Percentiles rank a stretch among this genome's conserved stretches.
Evolutionary conservation across 2,888 invertebrate species (phyloP).

Genomic region (Dyspetes luteomarginatus): DNA sequence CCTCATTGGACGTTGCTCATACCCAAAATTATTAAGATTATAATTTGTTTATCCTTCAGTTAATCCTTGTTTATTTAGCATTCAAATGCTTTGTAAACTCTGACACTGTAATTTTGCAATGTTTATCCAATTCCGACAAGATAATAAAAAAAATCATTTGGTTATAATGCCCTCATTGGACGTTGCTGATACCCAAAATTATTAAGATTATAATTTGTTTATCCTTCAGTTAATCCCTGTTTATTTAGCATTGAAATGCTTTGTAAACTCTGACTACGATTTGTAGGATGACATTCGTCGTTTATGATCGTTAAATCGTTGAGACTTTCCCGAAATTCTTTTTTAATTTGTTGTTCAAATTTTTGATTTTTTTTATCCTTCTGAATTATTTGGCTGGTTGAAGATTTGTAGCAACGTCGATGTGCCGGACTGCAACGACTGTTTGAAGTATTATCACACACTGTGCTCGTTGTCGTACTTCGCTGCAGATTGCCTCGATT

Average conservation of each 20-base stretch:
- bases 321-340: not conserved
- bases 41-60: too few species aligned
- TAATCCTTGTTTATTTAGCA: too few species aligned
- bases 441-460: not conserved
- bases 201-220: too few species aligned
- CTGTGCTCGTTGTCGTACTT: slow-evolving; percentile 76
- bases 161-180: too few species aligned
- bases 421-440: slow-evolving; percentile 75
- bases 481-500: slow-evolving; percentile 64
- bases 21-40: too few species aligned
- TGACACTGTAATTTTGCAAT: too few species aligned
- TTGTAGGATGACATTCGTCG: not conserved
- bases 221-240: too few species aligned
- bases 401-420: slow-evolving; percentile 76
- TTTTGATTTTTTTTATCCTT: not conserved
- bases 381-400: not conserved
- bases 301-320: not conserved
- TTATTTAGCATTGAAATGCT: not conserved
- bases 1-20: too few species aligned
- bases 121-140: too few species aligned
- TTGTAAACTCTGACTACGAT: not conserved
- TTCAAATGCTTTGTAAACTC: too few species aligned
- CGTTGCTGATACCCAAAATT: too few species aligned
- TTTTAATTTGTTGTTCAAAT: not conserved
- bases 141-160: too few species aligned